Evolutionary conservation across 2,888 invertebrate genomes (phyloP).

Genomic region (Agrochola lota): DNA sequence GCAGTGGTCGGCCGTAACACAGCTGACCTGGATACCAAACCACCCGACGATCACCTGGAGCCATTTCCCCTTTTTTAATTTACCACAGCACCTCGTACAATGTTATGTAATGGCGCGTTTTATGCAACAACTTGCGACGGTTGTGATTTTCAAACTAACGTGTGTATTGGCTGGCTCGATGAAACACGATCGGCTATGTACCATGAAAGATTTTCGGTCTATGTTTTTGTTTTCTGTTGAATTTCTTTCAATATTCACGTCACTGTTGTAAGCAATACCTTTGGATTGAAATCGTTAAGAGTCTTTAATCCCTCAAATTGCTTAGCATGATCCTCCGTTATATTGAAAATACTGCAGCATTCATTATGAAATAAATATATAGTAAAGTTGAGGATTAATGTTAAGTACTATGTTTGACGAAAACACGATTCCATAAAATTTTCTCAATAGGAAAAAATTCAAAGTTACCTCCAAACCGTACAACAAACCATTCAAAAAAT

Average conservation of each 20-base stretch:
- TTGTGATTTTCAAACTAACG: constrained; percentile 13
- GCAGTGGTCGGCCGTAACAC: constrained; percentile 52
- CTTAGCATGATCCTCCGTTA: no score
- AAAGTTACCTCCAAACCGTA: no score
- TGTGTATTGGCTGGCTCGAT: neutral
- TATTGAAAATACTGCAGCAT: no score
- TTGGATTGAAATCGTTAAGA: neutral
- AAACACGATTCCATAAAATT: no score
- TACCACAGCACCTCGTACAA: constrained; percentile 55
- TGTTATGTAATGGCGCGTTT: constrained; percentile 44
- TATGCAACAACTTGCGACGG: constrained; percentile 20
- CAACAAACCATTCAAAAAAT: no score
- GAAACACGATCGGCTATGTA: neutral
- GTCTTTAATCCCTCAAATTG: no score
- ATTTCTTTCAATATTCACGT: neutral
- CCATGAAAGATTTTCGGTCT: fast-evolving
- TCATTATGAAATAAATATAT: no score
- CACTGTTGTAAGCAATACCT: neutral
- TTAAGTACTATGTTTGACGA: no score
- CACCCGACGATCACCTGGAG: constrained; percentile 62
- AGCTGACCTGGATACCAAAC: constrained; percentile 66
- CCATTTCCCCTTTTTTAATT: constrained; percentile 67
- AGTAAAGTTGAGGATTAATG: no score
- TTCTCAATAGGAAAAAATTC: no score
- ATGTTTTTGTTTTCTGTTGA: neutral